Conservation (phyloP, 1,140 invertebrate species). For the Camponotus floridanus region DNA sequence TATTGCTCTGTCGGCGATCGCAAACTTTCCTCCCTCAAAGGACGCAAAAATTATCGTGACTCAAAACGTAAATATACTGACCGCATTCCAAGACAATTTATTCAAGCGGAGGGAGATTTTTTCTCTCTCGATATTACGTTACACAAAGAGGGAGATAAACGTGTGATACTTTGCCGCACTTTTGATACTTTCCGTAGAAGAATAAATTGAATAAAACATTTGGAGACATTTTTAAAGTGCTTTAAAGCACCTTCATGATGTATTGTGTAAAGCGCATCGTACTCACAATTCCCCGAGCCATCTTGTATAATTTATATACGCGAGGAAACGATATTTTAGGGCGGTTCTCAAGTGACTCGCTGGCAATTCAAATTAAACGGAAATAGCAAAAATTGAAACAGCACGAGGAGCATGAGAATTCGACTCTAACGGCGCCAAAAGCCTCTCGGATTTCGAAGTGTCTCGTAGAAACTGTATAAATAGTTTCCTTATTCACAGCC, state of each 20-base stretch:
- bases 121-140: not conserved
- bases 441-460: constrained; percentile 31
- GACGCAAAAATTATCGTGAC: constrained; percentile 45
- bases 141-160: not conserved
- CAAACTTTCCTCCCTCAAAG: constrained; percentile 40
- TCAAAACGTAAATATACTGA: not conserved
- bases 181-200: not conserved
- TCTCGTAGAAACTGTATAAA: constrained; percentile 61
- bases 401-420: not conserved
- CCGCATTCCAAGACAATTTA: constrained; percentile 12
- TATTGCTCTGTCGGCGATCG: constrained; percentile 40
- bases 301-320: constrained; percentile 47
- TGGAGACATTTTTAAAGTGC: constrained; percentile 20
- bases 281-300: not conserved
- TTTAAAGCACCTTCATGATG: constrained; percentile 25
- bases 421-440: not conserved
- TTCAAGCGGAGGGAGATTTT: not conserved
- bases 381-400: constrained; percentile 58
- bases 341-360: constrained; percentile 11
- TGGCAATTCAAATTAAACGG: constrained; percentile 44
- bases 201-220: constrained; percentile 42
- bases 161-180: not conserved
- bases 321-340: not conserved
- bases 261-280: constrained; percentile 3
- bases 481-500: constrained; percentile 71